Evolutionary conservation across 2,113 vertebrate genomes (phyloP).

Genomic region (Eurypyga helias): DNA sequence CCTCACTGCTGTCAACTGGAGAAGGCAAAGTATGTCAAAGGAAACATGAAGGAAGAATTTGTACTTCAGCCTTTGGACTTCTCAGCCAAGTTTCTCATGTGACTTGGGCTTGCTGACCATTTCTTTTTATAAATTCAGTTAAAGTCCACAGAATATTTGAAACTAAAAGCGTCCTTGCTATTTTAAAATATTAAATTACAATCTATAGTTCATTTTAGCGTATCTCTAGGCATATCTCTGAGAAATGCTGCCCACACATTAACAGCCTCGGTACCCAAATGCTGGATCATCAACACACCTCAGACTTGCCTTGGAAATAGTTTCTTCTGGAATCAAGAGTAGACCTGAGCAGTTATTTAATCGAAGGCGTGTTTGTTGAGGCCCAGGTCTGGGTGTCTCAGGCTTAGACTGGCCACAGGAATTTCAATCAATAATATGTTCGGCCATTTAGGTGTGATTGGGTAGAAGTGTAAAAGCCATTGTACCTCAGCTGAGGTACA

Average conservation of each 20-base stretch:
- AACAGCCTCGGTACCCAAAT: background rate
- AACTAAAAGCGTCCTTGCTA: background rate
- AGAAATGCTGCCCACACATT: background rate
- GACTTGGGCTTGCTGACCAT: slow-evolving; percentile 60
- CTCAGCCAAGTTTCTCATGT: slow-evolving; percentile 59
- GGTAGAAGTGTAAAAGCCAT: background rate
- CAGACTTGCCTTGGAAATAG: background rate
- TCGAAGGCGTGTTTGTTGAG: background rate
- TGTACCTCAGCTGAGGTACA: background rate
- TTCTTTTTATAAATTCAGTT: slow-evolving; percentile 55
- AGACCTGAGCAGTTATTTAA: background rate
- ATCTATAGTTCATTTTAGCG: background rate
- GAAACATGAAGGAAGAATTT: slow-evolving; percentile 58
- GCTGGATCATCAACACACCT: background rate
- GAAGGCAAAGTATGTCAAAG: slow-evolving; percentile 10
- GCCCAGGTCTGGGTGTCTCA: background rate
- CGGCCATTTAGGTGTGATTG: background rate
- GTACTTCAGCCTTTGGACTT: slow-evolving; percentile 68
- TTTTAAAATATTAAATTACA: background rate
- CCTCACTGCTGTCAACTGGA: slow-evolving; percentile 24
- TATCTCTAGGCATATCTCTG: background rate
- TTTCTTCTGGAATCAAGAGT: background rate
- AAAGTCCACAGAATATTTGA: background rate
- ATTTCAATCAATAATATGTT: background rate
- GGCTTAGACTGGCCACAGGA: background rate